Evolutionary conservation across 2,888 invertebrate species (phyloP).

Genomic region (Stenodema calcarata): DNA sequence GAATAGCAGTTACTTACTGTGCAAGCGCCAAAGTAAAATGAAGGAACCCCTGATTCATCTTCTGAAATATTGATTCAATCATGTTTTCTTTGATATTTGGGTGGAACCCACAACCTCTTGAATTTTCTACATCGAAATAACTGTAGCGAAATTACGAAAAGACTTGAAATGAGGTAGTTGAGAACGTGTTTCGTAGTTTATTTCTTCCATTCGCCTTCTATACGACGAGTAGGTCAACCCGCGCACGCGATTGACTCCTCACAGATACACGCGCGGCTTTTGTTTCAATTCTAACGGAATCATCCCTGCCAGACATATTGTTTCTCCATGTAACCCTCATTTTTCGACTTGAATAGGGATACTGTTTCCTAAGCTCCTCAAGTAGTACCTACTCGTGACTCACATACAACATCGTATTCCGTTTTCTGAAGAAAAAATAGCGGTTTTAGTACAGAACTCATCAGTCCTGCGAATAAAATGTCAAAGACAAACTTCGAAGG

Average conservation of each 20-base stretch:
- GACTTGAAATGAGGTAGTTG: background rate
- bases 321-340: background rate
- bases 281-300: slow-evolving; percentile 8
- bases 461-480: background rate
- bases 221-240: slow-evolving; percentile 24
- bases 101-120: too few species aligned
- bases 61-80: too few species aligned
- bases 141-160: too few species aligned
- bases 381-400: background rate
- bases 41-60: too few species aligned
- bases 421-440: background rate
- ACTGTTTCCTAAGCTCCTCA: background rate
- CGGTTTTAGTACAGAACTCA: background rate
- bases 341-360: background rate
- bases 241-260: background rate
- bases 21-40: too few species aligned
- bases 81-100: too few species aligned
- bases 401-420: background rate
- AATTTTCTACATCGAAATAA: too few species aligned
- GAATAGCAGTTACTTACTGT: too few species aligned
- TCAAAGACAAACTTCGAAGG: background rate
- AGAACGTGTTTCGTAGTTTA: background rate
- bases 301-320: background rate
- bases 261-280: background rate
- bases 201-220: background rate